A percentile compares a stretch with the other conserved stretches of the same genome.
These are phyloP conservation scores for Magallana angulata DNA, from an alignment of 1,140 invertebrate species.

Conservation along the genomic window DNA sequence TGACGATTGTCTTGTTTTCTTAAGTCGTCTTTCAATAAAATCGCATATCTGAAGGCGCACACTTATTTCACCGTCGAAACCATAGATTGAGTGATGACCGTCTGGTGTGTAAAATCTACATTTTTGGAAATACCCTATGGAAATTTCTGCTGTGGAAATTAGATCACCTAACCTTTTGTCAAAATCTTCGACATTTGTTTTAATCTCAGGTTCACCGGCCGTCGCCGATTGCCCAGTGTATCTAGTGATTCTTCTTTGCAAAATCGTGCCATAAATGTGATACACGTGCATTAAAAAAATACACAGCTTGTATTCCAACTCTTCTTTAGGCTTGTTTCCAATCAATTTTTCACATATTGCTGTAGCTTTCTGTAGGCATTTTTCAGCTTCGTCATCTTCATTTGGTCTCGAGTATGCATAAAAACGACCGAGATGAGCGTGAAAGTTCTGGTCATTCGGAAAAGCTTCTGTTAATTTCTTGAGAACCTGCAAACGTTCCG, in stretches of 20 bases:
- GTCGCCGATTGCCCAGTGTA: constrained; percentile 50
- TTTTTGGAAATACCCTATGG: constrained; percentile 56
- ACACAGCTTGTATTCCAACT: constrained; percentile 52
- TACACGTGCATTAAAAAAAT: constrained; percentile 59
- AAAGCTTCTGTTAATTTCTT: constrained; percentile 58
- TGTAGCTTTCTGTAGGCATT: constrained; percentile 58
- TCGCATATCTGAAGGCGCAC: constrained; percentile 58
- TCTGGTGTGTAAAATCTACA: constrained; percentile 53
- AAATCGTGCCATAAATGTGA: constrained; percentile 61
- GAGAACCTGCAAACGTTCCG: constrained; percentile 54
- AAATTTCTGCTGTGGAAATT: constrained; percentile 38
- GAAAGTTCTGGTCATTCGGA: constrained; percentile 60
- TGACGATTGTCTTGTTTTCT: neutral
- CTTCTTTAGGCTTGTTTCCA: constrained; percentile 39
- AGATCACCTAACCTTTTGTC: constrained; percentile 51
- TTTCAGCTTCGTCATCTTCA: constrained; percentile 57
- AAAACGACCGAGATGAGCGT: constrained; percentile 61
- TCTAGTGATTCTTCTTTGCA: constrained; percentile 51
- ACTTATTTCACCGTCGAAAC: constrained; percentile 57
- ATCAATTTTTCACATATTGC: constrained; percentile 46
- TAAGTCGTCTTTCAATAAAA: constrained; percentile 50
- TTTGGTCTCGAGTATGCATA: constrained; percentile 58
- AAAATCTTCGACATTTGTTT: constrained; percentile 29
- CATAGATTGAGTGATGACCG: constrained; percentile 55
- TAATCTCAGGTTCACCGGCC: constrained; percentile 44